Conservation (phyloP, 1,140 invertebrate species). For the Panagrolaimus sp. region DNA sequence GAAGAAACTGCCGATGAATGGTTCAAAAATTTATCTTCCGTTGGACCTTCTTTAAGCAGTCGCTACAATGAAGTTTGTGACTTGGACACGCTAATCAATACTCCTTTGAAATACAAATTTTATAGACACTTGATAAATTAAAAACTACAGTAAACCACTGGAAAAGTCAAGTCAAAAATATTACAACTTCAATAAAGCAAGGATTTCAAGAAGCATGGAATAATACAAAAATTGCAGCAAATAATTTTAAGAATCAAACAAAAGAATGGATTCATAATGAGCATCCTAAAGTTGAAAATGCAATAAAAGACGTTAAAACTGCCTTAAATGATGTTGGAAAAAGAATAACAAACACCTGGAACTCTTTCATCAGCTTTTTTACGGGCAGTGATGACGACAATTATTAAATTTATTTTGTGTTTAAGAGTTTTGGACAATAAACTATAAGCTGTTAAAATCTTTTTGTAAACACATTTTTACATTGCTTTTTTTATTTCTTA, state of each 20-base stretch:
- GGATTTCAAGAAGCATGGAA: not conserved
- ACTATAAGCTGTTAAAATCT: too few species aligned
- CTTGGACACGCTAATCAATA: too few species aligned
- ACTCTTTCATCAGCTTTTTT: too few species aligned
- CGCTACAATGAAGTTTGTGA: not conserved
- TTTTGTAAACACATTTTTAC: too few species aligned
- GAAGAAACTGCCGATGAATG: not conserved
- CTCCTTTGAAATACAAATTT: not conserved
- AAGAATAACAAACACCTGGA: too few species aligned
- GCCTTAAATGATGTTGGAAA: not conserved
- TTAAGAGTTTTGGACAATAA: too few species aligned
- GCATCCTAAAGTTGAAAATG: conserved; percentile 1
- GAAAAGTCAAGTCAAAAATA: not conserved
- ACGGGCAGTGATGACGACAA: too few species aligned
- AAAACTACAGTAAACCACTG: not conserved
- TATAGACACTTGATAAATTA: not conserved
- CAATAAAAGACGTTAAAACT: not conserved
- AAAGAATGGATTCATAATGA: conserved; percentile 5
- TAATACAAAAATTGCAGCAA: not conserved
- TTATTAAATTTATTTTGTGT: too few species aligned
- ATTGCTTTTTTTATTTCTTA: too few species aligned
- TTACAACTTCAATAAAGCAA: not conserved
- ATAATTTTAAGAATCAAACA: not conserved
- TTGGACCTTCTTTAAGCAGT: not conserved
- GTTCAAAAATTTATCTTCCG: conserved; percentile 2